phyloP scores from a whole-genome alignment of 1,140 invertebrate genomes.

The Bicyclus anynana region DNA sequence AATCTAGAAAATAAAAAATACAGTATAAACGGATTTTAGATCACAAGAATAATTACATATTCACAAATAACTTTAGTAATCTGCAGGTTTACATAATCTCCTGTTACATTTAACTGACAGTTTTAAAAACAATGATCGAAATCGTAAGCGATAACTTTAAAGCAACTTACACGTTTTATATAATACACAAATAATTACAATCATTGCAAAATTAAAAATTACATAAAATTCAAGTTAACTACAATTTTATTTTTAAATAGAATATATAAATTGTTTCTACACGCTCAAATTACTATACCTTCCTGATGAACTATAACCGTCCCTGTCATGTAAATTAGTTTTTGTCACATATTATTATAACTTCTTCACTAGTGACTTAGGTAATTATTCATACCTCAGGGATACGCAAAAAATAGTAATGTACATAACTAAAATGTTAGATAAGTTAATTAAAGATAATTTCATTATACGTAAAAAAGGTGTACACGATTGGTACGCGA shows the following conservation, averaged over 20 bases:
- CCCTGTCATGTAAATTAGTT: conserved; percentile 47
- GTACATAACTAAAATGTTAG: too few species aligned
- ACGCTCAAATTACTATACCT: conserved; percentile 46
- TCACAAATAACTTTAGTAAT: conserved; percentile 71
- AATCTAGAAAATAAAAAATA: conserved; percentile 77
- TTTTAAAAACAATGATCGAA: conserved; percentile 67
- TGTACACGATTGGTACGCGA: too few species aligned
- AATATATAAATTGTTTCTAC: conserved; percentile 69
- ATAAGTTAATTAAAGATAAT: too few species aligned
- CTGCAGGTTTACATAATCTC: conserved; percentile 58
- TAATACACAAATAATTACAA: conserved; percentile 76
- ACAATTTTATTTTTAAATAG: conserved; percentile 56
- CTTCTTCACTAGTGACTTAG: conserved; percentile 41
- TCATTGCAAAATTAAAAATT: conserved; percentile 72
- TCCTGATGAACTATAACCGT: conserved; percentile 30
- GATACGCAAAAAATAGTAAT: conserved; percentile 14
- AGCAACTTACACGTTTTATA: conserved; percentile 73
- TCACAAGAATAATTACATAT: conserved; percentile 77
- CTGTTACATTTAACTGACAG: conserved; percentile 52
- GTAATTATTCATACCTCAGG: background rate
- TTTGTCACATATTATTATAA: conserved; percentile 34
- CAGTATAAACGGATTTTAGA: conserved; percentile 75
- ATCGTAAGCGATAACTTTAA: conserved; percentile 71
- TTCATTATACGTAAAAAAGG: too few species aligned
- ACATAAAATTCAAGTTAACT: conserved; percentile 74